These are phyloP conservation scores for Drosophila pullipes DNA, from an alignment of 2,888 invertebrate genomes.

Conservation along the genomic window DNA sequence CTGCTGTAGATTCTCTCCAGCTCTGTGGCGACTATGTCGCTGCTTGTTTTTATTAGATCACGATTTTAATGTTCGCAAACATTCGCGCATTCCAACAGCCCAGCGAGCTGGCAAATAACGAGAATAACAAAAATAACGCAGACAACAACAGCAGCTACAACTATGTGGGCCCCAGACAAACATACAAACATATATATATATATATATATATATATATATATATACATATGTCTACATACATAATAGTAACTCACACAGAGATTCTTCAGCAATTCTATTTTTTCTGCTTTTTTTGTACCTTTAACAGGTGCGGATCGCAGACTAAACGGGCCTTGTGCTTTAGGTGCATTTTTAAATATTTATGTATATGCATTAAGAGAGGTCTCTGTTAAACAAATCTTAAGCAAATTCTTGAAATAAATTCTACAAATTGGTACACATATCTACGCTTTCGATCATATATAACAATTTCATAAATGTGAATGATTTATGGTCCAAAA, in stretches of 20 bases:
- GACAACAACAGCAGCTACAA: constrained; percentile 24
- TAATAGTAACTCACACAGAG: constrained; percentile 70
- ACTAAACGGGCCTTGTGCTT: constrained; percentile 16
- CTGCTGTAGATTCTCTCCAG: constrained; percentile 45
- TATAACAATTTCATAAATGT: too few species aligned
- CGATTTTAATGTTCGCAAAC: constrained; percentile 83
- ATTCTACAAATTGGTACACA: neutral
- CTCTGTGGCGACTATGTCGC: constrained; percentile 9
- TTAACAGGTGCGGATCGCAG: constrained; percentile 60
- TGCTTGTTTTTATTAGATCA: constrained; percentile 81
- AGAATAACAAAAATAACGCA: constrained; percentile 36
- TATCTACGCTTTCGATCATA: neutral
- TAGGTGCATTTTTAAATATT: neutral
- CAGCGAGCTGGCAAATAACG: constrained; percentile 37
- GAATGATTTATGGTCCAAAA: neutral
- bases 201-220: constrained; percentile 39
- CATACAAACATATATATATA: constrained; percentile 23
- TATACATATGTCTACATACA: constrained; percentile 44
- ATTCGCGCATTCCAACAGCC: constrained; percentile 74
- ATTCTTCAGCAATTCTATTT: constrained; percentile 58
- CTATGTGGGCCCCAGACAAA: constrained; percentile 45
- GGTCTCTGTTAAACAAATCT: neutral
- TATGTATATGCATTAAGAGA: neutral
- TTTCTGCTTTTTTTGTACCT: constrained; percentile 33
- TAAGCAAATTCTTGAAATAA: neutral